Percentiles rank a stretch among this genome's conserved stretches.
phyloP scores from a whole-genome alignment of 2,888 invertebrate species.

The Hypercompe scribonia region DNA sequence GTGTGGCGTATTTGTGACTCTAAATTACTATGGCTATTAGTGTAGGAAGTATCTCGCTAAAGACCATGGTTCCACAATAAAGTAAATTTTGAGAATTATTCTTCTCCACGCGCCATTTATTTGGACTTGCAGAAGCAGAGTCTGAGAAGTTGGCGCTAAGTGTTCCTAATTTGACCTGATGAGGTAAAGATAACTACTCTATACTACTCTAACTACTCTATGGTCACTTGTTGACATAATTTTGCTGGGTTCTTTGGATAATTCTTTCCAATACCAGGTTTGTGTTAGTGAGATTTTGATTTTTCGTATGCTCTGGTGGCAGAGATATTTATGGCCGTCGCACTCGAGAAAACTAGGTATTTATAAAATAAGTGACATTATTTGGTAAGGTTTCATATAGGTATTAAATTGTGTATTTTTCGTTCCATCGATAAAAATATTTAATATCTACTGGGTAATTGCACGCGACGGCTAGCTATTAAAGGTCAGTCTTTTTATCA shows the following conservation, averaged over 20 bases:
- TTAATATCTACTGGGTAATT: slow-evolving; percentile 30
- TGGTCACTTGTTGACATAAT: neutral
- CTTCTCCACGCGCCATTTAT: too few species aligned
- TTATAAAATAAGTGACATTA: neutral
- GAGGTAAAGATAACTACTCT: too few species aligned
- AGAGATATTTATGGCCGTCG: neutral
- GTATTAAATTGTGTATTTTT: neutral
- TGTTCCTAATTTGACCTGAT: neutral
- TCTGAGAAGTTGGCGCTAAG: neutral
- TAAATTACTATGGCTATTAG: neutral
- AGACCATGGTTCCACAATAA: neutral
- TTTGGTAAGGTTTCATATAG: neutral
- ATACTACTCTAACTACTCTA: too few species aligned
- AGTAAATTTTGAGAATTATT: too few species aligned
- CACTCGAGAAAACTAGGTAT: neutral
- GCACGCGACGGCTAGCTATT: slow-evolving; percentile 28
- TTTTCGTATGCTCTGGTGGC: neutral
- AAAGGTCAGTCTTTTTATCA: slow-evolving; percentile 69
- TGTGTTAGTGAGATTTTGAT: neutral
- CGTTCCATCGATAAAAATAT: neutral
- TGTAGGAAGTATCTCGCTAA: neutral
- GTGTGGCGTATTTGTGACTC: neutral
- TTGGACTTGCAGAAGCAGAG: too few species aligned
- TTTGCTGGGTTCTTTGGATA: too few species aligned
- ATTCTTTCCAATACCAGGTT: neutral